A percentile compares a stretch with the other conserved stretches of the same genome.
These are phyloP conservation scores for Erythrocercus mccallii DNA, from an alignment of 2,113 vertebrate genomes.

Conservation along the genomic window DNA sequence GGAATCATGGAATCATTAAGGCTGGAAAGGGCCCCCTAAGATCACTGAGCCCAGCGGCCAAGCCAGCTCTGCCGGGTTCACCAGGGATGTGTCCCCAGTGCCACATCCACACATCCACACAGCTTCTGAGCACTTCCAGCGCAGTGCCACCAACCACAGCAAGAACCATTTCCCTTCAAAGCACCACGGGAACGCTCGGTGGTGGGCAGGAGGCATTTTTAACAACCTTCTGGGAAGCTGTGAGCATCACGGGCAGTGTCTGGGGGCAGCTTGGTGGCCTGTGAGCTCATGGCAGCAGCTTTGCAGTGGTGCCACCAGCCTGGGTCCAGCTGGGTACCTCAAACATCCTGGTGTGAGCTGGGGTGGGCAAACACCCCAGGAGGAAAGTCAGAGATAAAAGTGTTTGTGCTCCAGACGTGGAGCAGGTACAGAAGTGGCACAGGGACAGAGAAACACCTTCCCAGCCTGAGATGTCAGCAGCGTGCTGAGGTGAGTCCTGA, in stretches of 20 bases:
- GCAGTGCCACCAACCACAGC: neutral
- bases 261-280: neutral
- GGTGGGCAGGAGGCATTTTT: rapidly evolving
- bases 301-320: rapidly evolving
- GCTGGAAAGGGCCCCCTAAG: neutral
- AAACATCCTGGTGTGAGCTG: rapidly evolving
- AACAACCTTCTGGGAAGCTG: neutral
- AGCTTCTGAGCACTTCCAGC: neutral
- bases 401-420: neutral
- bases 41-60: rapidly evolving
- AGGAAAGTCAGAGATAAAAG: neutral
- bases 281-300: neutral
- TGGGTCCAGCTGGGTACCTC: rapidly evolving
- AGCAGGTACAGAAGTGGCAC: neutral
- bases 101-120: neutral
- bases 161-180: neutral
- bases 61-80: neutral
- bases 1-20: neutral
- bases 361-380: neutral
- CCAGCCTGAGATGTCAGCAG: rapidly evolving
- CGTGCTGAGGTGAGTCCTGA: rapidly evolving
- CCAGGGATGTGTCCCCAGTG: neutral
- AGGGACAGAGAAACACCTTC: neutral
- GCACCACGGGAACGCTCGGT: rapidly evolving
- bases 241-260: rapidly evolving